Conservation (phyloP, 2,113 vertebrate genomes). For the Aramus guarauna region DNA sequence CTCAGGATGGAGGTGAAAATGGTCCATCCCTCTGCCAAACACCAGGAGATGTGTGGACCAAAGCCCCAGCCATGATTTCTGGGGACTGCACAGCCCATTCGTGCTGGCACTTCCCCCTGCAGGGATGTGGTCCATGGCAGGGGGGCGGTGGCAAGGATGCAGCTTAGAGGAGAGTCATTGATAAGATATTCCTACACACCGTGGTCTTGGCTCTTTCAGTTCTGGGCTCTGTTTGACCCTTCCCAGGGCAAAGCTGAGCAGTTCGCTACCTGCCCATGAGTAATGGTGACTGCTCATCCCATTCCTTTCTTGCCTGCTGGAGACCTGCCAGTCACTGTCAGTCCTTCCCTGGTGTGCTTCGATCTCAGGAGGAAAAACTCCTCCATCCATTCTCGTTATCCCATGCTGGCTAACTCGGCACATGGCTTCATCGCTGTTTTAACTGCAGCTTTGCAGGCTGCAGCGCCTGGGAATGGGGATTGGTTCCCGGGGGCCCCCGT, state of each 20-base stretch:
- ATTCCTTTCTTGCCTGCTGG: neutral
- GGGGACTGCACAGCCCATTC: neutral
- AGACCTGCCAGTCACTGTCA: neutral
- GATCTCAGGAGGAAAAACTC: accelerated
- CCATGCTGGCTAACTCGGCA: accelerated
- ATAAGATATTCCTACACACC: neutral
- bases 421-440: neutral
- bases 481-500: accelerated
- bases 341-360: neutral
- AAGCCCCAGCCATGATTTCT: neutral
- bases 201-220: neutral
- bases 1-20: neutral
- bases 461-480: neutral
- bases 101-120: neutral
- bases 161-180: neutral
- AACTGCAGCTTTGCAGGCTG: neutral
- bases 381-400: neutral
- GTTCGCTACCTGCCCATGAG: neutral
- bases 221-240: neutral
- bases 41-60: neutral
- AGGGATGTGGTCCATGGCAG: neutral
- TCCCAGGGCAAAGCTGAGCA: neutral
- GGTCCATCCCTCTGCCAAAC: neutral
- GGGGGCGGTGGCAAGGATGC: neutral
- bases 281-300: neutral